Percentiles rank a stretch among this genome's conserved stretches.
Evolutionary conservation across 1,140 invertebrate genomes (phyloP).

Genomic region (Lasaia peninsularis): DNA sequence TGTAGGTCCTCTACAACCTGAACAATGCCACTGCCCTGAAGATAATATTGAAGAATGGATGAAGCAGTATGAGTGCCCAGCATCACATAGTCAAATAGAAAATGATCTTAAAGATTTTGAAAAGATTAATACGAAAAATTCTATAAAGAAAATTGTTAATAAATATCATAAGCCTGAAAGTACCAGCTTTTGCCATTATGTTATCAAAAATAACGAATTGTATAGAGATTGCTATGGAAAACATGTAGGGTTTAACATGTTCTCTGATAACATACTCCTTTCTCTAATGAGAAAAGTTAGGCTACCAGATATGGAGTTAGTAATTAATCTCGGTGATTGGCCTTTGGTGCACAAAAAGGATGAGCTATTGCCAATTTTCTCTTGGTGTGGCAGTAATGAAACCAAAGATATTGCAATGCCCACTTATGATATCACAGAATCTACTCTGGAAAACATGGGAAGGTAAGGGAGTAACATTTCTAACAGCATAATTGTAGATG

Average conservation of each 20-base stretch:
- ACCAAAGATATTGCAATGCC: conserved; percentile 94
- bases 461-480: conserved; percentile 78
- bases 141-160: conserved; percentile 80
- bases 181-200: conserved; percentile 94
- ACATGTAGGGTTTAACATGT: conserved; percentile 97
- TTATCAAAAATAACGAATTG: conserved; percentile 90
- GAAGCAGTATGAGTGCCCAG: conserved; percentile 82
- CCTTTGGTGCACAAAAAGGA: conserved; percentile 82
- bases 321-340: conserved; percentile 97
- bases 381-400: conserved; percentile 95
- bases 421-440: conserved; percentile 96
- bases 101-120: conserved; percentile 85
- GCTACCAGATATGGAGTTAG: conserved; percentile 93
- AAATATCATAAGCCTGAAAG: conserved; percentile 85
- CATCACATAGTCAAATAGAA: conserved; percentile 84
- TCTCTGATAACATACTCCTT: conserved; percentile 92
- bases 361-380: conserved; percentile 90
- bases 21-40: conserved; percentile 91
- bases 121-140: conserved; percentile 84
- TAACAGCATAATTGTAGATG: too few species aligned
- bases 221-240: conserved; percentile 94
- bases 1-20: conserved; percentile 85
- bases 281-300: conserved; percentile 90
- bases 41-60: conserved; percentile 82
- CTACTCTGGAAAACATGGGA: conserved; percentile 93